Evolutionary conservation across 2,888 invertebrate genomes (phyloP), one percentile per base, ranked within the genome.

Genomic region (Atrina japonica): DNA sequence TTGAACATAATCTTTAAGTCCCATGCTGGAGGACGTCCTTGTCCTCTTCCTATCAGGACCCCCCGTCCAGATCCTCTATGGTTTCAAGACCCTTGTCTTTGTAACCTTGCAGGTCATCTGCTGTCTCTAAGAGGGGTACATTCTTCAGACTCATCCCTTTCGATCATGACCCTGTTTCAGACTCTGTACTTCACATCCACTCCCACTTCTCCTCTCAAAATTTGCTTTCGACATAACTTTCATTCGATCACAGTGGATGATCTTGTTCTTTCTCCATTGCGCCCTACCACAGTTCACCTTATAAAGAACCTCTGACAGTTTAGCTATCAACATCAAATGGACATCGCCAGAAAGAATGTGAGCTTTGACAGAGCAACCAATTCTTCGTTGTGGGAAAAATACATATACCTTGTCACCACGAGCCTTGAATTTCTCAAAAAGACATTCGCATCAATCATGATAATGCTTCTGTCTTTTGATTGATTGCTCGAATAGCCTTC

Each of bases 341-440:
- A 18, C 70, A 70, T n/a, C 59, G 45, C 73, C 66, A 70, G 30
- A 56, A 73, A 1, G 61, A n/a, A 61, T 1, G 73, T 73, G 6
- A 73, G 49, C 45, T 73, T 73, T 5, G 70, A 55, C 14, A n/a
- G 70, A 58, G 16, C 59, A 52, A 18, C 73, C 73, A 35, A 35
- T 41, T 29, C 63, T 60, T 41, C 53, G 60, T 21, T 74, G 71
- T 16, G 72, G 76, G 23, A 78, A 78, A 47, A 59, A 73, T 2
- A 76, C 63, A 59, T 72, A 74, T 0, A 78, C 68, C 3, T 27
- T 11, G 21, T 71, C 71, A 9, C 49, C 49, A n/a, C n/a, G n/a
- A 16, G 14, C 30, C 27, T 61, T 56, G 41, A 68, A 68, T 14
- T 14, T 45, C 56, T 75, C 65, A n/a, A 47, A 18, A 75, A 3